A percentile compares a stretch with the other conserved stretches of the same genome.
Evolutionary conservation across 2,888 invertebrate genomes (phyloP).

Genomic region (Smittia aterrima): DNA sequence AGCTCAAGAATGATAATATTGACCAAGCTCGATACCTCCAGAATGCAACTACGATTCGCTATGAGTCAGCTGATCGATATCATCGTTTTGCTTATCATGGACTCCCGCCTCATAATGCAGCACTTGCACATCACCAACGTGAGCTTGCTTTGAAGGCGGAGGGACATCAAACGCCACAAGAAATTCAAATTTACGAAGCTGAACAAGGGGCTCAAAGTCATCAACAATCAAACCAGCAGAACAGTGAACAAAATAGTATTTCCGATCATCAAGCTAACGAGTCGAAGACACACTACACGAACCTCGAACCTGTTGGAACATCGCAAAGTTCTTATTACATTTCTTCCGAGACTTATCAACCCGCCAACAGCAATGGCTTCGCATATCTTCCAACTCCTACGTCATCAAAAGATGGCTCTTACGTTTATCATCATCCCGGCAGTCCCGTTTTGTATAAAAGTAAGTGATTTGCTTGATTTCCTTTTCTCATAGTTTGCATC

Average conservation of each 20-base stretch:
- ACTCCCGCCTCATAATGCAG: constrained; percentile 14
- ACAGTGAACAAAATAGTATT: not conserved
- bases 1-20: constrained; percentile 19
- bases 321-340: constrained; percentile 42
- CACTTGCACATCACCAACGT: constrained; percentile 29
- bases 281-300: constrained; percentile 43
- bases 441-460: constrained; percentile 43
- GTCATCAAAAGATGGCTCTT: constrained; percentile 26
- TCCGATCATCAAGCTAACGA: constrained; percentile 27
- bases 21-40: constrained; percentile 20
- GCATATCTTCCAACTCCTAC: constrained; percentile 40
- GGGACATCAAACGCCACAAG: constrained; percentile 38
- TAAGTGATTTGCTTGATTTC: constrained; percentile 24
- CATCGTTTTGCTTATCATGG: constrained; percentile 34
- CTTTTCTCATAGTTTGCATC: not conserved
- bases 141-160: constrained; percentile 33
- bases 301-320: constrained; percentile 42
- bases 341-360: constrained; percentile 42
- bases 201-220: constrained; percentile 5
- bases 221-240: constrained; percentile 31
- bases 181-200: constrained; percentile 42
- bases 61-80: constrained; percentile 36
- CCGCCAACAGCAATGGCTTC: constrained; percentile 37
- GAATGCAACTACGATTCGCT: constrained; percentile 32
- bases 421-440: constrained; percentile 38